phyloP scores from a whole-genome alignment of 2,797 vertebrate species.

The Hydrocynus forskahlii region DNA sequence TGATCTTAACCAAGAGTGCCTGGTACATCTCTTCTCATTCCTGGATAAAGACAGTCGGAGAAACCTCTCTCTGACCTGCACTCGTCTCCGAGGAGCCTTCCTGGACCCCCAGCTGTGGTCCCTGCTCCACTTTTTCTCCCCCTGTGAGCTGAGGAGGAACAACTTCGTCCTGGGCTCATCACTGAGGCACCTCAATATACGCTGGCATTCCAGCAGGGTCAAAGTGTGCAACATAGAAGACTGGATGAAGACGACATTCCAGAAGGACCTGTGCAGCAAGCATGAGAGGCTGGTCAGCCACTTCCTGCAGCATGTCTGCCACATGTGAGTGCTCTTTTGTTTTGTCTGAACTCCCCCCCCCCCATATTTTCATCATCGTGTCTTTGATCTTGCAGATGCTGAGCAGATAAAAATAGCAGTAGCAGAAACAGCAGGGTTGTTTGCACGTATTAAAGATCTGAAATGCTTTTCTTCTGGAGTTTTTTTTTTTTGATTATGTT shows the following conservation, averaged over 20 bases:
- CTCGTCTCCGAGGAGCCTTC: conserved; percentile 79
- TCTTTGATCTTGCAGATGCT: conserved; percentile 27
- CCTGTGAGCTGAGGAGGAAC: conserved; percentile 81
- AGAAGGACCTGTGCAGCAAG: conserved; percentile 88
- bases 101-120: conserved; percentile 88
- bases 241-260: conserved; percentile 90
- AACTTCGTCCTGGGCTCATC: conserved; percentile 89
- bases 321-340: conserved; percentile 74
- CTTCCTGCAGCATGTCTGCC: conserved; percentile 80
- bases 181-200: conserved; percentile 83
- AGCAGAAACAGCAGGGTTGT: neutral
- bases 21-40: conserved; percentile 92
- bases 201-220: conserved; percentile 92
- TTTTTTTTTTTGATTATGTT: neutral
- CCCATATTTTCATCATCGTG: neutral
- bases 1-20: conserved; percentile 89
- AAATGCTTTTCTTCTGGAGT: neutral
- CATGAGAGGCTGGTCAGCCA: conserved; percentile 84
- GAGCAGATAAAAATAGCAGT: conserved; percentile 18
- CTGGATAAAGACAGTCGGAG: conserved; percentile 89
- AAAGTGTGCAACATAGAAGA: conserved; percentile 94
- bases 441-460: neutral
- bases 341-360: conserved; percentile 6
- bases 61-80: conserved; percentile 85
- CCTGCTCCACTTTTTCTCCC: conserved; percentile 85